These are phyloP conservation scores for Penaeus monodon DNA, from an alignment of 2,888 invertebrate species.

Conservation along the genomic window DNA sequence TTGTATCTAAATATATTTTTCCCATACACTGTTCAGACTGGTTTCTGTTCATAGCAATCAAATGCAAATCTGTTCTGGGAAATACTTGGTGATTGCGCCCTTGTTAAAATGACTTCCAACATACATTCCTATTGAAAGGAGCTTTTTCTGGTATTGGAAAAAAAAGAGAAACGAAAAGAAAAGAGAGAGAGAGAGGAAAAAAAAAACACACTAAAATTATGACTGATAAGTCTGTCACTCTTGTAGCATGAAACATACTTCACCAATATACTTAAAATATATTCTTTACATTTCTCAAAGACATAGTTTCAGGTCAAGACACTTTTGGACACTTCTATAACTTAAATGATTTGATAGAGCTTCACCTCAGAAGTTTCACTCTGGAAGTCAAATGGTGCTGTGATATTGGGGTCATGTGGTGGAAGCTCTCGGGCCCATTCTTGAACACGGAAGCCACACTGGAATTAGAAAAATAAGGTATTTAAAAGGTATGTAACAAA, in stretches of 20 bases:
- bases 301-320: neutral
- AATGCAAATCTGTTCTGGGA: neutral
- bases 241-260: too few relatives aligned
- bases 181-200: too few relatives aligned
- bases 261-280: too few relatives aligned
- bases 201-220: too few relatives aligned
- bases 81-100: neutral
- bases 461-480: slow-evolving; percentile 9
- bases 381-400: slow-evolving; percentile 65
- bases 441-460: slow-evolving; percentile 61
- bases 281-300: too few relatives aligned
- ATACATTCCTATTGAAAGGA: too few relatives aligned
- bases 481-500: too few relatives aligned
- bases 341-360: slow-evolving; percentile 62
- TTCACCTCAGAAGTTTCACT: slow-evolving; percentile 64
- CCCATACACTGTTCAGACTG: slow-evolving; percentile 26
- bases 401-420: slow-evolving; percentile 64
- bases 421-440: slow-evolving; percentile 63
- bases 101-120: neutral
- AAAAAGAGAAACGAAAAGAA: too few relatives aligned
- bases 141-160: too few relatives aligned
- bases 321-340: slow-evolving; percentile 10
- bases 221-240: too few relatives aligned
- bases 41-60: slow-evolving; percentile 10
- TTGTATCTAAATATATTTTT: slow-evolving; percentile 20